Evolutionary conservation across 2,888 invertebrate species (phyloP), one percentile per base, ranked within the genome.

Genomic region (Nymphalis polychloros): DNA sequence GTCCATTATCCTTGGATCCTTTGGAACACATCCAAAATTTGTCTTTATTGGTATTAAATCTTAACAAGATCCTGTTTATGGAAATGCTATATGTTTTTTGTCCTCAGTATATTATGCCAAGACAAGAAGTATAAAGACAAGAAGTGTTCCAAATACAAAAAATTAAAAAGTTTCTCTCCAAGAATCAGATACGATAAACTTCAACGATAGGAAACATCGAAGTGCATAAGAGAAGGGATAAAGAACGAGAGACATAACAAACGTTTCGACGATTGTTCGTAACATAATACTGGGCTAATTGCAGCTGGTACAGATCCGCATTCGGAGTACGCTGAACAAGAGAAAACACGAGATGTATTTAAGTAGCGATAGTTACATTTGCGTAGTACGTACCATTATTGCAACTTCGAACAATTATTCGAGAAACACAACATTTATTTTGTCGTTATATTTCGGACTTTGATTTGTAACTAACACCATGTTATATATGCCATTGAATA

Each of bases 11-110:
- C 69, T 72, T 71, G 72, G 53, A 64, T 64, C 70, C 68, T 61
- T 72, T 73, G 73, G 73, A 73, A 50, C 46, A 23, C 20, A 23
- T 67, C 73, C 73, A 73, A 73, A 52, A 41, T n/a, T 16, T 17
- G 19, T 19, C 35, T 41, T 41, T 57, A 57, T 62, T 20, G 16
- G 17, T 52, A 19, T 19, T 50, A 62, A 20, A 50, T 41, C 16
- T 20, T 35, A 13, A 7, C 46, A 20, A 19, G 35, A 35, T 57
- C 17, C 17, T 23, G 48, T 48, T 46, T 48, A 47, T 47, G 23
- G 8, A 41, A 10, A 41, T 41, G 13, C 41, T 13, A 3, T 6
- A 13, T 13, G 13, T 13, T 41, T 41, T 13, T 41, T 41, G 13
- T 10, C 41, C 41, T 41, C 13, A 41, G 2, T 13, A 41, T 13